Evolutionary conservation across 2,797 vertebrate species (phyloP), one percentile per base, ranked within the genome.

Genomic region (Rhinoraja longicauda): DNA sequence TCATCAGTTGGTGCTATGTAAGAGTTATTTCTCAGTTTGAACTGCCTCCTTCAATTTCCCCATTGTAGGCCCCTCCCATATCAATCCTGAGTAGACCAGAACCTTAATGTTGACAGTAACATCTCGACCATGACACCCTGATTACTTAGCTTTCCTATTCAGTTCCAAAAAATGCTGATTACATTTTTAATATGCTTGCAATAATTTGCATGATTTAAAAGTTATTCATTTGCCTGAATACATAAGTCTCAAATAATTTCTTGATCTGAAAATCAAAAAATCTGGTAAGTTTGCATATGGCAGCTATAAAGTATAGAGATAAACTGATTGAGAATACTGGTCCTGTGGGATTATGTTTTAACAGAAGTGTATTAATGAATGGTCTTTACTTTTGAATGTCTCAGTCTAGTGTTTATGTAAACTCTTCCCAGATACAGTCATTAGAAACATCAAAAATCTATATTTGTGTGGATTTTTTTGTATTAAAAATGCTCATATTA

Each of bases 151-250:
- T 81, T 62, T 59, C 57, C 57, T 64, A 62, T 62, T 64, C 82
- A 86, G 82, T 32, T 64, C 26, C 57, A 32, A 62, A 17, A 86
- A 86, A 64, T 86, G 59, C 57, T 15, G 82, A 29, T 53, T 29
- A 62, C 15, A 86, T 32, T 62, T 62, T 29, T 57, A 82, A 57
- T 9, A 57, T 82, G 79, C 45, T 82, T 82, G 45, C 24, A 82
- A 57, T 86, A n/a, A 32, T 86, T 86, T 86, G 4, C 57, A n/a
- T n/a, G 82, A 59, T 84, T 84, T 62, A 84, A 59, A 29, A 84
- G 29, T 84, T 13, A 84, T 84, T 84, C n/a, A 53, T 59, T 59
- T 59, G 1, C 53, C 10, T 53, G 59, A 84, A 59, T 84, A 12
- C 12, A 62, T n/a, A 84, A 59, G 57, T n/a, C 82, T 64, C 82